Conservation (phyloP, 1,140 invertebrate species). For the Trichoplusia ni region DNA sequence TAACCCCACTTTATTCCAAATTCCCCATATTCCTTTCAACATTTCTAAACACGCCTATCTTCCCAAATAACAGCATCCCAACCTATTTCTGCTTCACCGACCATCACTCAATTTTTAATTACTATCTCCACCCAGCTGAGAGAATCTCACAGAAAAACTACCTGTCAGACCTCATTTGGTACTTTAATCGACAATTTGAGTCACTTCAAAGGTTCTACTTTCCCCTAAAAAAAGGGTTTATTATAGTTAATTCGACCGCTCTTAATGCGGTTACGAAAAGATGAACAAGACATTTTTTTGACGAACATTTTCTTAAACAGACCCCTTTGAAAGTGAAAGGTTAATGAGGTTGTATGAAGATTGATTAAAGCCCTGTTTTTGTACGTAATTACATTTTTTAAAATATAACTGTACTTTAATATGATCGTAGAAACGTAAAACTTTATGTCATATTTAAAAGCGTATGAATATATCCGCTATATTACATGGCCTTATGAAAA, state of each 20-base stretch:
- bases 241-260: conserved; percentile 43
- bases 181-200: conserved; percentile 38
- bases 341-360: not conserved
- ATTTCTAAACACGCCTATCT: no score
- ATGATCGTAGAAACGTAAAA: no score
- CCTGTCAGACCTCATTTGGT: not conserved
- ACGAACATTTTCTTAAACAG: not conserved
- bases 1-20: no score
- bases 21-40: no score
- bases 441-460: no score
- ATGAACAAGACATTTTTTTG: not conserved
- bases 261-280: conserved; percentile 37
- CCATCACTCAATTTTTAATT: conserved; percentile 2
- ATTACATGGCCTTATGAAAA: no score
- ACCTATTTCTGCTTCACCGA: no score
- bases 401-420: no score
- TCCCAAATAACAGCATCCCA: not conserved
- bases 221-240: conserved; percentile 31
- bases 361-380: no score
- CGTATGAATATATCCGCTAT: no score
- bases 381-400: no score
- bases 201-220: conserved; percentile 33
- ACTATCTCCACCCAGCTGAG: not conserved
- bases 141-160: not conserved
- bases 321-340: not conserved